phyloP scores from a whole-genome alignment of 2,113 vertebrate species.

The Pagrus major region DNA sequence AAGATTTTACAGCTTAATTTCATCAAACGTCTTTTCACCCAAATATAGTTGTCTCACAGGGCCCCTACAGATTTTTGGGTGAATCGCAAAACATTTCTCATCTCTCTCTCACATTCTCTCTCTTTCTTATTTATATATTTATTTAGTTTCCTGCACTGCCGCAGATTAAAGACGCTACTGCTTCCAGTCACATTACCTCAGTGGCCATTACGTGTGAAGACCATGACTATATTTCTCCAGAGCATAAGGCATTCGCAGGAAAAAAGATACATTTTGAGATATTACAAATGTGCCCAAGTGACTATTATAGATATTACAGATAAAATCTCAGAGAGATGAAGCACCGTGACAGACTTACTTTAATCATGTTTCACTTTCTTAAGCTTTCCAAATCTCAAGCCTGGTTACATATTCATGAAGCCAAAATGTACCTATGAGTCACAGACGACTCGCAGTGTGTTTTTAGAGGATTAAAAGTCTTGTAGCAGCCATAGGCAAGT shows the following conservation, averaged over 20 bases:
- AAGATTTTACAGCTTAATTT: constrained; percentile 31
- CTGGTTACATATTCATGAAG: constrained; percentile 68
- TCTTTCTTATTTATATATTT: constrained; percentile 7
- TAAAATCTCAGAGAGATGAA: constrained; percentile 49
- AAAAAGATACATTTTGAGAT: constrained; percentile 43
- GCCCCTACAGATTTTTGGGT: constrained; percentile 14
- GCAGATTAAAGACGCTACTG: constrained; percentile 33
- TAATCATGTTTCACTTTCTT: constrained; percentile 66
- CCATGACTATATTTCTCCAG: constrained; percentile 29
- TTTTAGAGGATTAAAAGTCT: constrained; percentile 59
- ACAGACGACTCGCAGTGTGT: constrained; percentile 30
- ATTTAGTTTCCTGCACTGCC: constrained; percentile 6
- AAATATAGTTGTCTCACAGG: neutral
- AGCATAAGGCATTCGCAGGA: neutral
- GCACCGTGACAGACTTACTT: constrained; percentile 49
- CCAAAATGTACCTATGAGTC: constrained; percentile 56
- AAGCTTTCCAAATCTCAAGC: constrained; percentile 57
- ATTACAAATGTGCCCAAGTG: constrained; percentile 27
- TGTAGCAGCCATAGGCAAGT: constrained; percentile 45
- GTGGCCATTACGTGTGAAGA: constrained; percentile 41
- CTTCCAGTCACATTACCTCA: constrained; percentile 28
- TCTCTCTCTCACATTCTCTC: neutral
- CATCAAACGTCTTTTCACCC: constrained; percentile 40
- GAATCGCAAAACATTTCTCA: constrained; percentile 29
- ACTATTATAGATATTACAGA: constrained; percentile 50